Conservation (phyloP, 2,888 invertebrate species). For the Flexamia atlantica region DNA sequence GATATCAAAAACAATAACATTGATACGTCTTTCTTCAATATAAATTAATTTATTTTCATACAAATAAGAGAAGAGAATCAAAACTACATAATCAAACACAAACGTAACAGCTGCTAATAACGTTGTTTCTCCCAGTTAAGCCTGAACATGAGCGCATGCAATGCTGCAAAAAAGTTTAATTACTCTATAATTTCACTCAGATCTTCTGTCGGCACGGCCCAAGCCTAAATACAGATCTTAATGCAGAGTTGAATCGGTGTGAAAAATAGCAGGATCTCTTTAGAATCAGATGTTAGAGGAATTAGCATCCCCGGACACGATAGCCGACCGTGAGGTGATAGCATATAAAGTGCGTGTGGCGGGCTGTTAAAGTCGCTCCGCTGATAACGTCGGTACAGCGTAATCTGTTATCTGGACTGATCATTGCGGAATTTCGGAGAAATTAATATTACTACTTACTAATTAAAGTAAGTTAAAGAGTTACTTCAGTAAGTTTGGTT, state of each 20-base stretch:
- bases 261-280: constrained; percentile 23
- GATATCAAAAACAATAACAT: too few species aligned
- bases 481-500: too few species aligned
- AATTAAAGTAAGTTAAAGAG: too few species aligned
- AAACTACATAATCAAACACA: too few species aligned
- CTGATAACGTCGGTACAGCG: neutral
- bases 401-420: neutral
- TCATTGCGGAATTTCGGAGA: too few species aligned
- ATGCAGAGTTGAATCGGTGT: constrained; percentile 46
- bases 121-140: too few species aligned
- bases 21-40: too few species aligned
- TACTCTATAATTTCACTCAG: constrained; percentile 1
- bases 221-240: neutral
- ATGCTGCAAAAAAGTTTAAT: neutral
- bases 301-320: constrained; percentile 45
- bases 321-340: constrained; percentile 1
- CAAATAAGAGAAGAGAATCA: too few species aligned
- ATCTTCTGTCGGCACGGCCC: neutral
- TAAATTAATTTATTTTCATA: too few species aligned
- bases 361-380: neutral
- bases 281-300: constrained; percentile 9
- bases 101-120: too few species aligned
- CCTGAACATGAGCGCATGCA: neutral
- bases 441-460: too few species aligned
- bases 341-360: constrained; percentile 46